Evolutionary conservation across 2,888 invertebrate genomes (phyloP), one percentile per base, ranked within the genome.

Genomic region (Macropis europaea): DNA sequence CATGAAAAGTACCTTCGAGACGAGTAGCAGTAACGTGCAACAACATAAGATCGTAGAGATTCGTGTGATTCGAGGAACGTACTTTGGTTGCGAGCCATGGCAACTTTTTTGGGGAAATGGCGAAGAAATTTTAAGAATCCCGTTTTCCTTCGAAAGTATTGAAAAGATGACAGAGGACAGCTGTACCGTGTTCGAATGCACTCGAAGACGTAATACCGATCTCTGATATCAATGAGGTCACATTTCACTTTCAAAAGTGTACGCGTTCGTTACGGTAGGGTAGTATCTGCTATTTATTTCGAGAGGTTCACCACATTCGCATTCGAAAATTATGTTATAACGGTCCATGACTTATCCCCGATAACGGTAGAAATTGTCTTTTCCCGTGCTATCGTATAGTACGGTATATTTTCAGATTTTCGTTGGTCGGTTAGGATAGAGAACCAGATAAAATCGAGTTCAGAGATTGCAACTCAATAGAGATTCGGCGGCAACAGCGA

Each of bases 321-420:
- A 17, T 5, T 30, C 3, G 30, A 34, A 9, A 3, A n/a, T 26
- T 19, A 17, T 22, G 4, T 36, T 19, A 47, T 22, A 53, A 2
- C 15, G 11, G 42, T 66, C 54, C 67, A 66, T 42, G 66, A 66
- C 66, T 24, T 42, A 6, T 4, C 30, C 36, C 13, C n/a, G 9
- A 36, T 43, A 50, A 28, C 24, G n/a, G n/a, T n/a, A n/a, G n/a
- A n/a, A n/a, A n/a, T n/a, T n/a, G n/a, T n/a, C n/a, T n/a, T n/a
- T n/a, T n/a, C n/a, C n/a, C n/a, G n/a, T n/a, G n/a, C n/a, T n/a
- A n/a, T n/a, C n/a, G n/a, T n/a, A n/a, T n/a, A n/a, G 9, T 7
- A 5, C 6, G 3, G 32, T 24, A 26, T 45, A 30, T 17, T 22
- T 6, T 36, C 24, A 36, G 32, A 22, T 5, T 2, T 52, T 24